Evolutionary conservation across 1,140 invertebrate species (phyloP), one percentile per base, ranked within the genome.

Genomic region (Cheumatopsyche charites): DNA sequence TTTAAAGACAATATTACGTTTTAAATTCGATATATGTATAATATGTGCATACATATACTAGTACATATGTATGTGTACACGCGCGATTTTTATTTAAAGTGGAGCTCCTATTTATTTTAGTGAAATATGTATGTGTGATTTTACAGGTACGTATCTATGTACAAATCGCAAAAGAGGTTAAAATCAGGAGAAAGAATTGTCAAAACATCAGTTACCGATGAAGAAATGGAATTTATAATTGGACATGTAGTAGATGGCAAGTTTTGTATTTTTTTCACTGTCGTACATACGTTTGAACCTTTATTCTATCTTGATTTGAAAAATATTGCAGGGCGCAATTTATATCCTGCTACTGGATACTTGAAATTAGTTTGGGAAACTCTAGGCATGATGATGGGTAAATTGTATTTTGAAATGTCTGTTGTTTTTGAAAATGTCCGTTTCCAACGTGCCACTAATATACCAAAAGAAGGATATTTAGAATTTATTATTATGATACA

Each of bases 281-380:
- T n/a, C n/a, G n/a, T n/a, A n/a, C n/a, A n/a, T n/a, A n/a, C n/a
- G n/a, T n/a, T n/a, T n/a, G n/a, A n/a, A n/a, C n/a, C n/a, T n/a
- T n/a, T n/a, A n/a, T n/a, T n/a, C n/a, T n/a, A n/a, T n/a, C n/a
- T n/a, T 25, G 5, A 25, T 12, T 58, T 58, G 3, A 45, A 47
- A 47, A 66, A 19, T 1, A 17, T 66, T 63, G 23, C 67, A 87
- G 92, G 91, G 0, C 88, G 95, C 76, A 91, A 93, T 74, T 79
- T 98, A 0, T 91, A 94, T 72, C 96, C 96, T 1, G 95, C 95
- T 0, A 96, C 95, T 9, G 94, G 94, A 23, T 98, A 93, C 78
- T 77, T 94, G 68, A 81, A 89, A 4, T 82, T 97, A 13, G 93
- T 93, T 0, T 98, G 96, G 96, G 92, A 94, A 80, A 93, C 93